These are phyloP conservation scores for Leptoclinus maculatus DNA, from an alignment of 2,797 vertebrate species.

Conservation along the genomic window DNA sequence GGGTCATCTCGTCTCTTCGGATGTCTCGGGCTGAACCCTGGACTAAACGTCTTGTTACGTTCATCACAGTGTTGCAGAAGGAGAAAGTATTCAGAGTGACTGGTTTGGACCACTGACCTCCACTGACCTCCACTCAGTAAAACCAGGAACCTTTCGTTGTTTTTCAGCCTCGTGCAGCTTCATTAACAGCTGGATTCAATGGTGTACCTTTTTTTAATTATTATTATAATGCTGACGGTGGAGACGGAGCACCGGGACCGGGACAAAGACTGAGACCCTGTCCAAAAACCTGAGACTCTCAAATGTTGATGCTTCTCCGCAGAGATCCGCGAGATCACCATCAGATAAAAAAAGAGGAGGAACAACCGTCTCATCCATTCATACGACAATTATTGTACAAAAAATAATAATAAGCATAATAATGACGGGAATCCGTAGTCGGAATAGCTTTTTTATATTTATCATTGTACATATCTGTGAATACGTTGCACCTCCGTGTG, in stretches of 20 bases:
- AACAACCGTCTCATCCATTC: conserved; percentile 53
- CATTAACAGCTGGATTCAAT: conserved; percentile 34
- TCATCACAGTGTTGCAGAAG: not conserved
- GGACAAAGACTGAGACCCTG: conserved; percentile 65
- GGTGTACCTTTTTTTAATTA: conserved; percentile 49
- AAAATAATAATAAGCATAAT: conserved; percentile 60
- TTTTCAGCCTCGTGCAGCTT: not conserved
- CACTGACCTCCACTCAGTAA: conserved; percentile 1
- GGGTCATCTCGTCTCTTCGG: not conserved
- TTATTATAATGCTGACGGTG: conserved; percentile 49
- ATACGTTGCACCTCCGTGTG: conserved; percentile 84
- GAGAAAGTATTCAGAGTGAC: not conserved
- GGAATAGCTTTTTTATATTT: conserved; percentile 86
- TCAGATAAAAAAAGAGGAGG: conserved; percentile 15
- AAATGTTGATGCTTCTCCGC: conserved; percentile 32
- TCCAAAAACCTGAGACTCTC: conserved; percentile 43
- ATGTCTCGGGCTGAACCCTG: not conserved
- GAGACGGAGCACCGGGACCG: conserved; percentile 44
- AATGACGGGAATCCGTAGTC: conserved; percentile 74
- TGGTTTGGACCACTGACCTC: no score
- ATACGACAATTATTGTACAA: conserved; percentile 85
- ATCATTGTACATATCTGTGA: conserved; percentile 88
- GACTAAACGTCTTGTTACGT: conserved; percentile 8
- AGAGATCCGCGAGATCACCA: conserved; percentile 30
- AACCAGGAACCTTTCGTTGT: not conserved